A percentile compares a stretch with the other conserved stretches of the same genome.
These are phyloP conservation scores for Anarsia innoxiella DNA, from an alignment of 2,888 invertebrate genomes.

Conservation along the genomic window DNA sequence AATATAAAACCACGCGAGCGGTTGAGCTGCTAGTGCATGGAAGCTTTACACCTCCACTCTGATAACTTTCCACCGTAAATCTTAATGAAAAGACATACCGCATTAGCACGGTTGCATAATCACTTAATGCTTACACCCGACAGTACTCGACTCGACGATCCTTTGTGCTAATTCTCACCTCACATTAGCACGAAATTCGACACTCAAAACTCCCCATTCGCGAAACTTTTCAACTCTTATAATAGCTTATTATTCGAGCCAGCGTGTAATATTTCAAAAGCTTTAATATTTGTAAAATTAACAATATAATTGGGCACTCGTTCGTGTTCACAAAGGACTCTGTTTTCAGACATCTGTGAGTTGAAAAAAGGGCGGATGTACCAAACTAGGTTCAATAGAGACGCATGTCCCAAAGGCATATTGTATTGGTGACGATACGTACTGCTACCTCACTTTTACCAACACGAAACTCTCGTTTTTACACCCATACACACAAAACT, in stretches of 20 bases:
- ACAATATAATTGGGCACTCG: constrained; percentile 74
- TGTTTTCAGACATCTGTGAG: constrained; percentile 62
- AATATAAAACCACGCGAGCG: too few relatives aligned
- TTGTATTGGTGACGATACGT: constrained; percentile 16
- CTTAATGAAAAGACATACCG: too few relatives aligned
- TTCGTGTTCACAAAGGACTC: constrained; percentile 44
- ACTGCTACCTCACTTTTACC: constrained; percentile 15
- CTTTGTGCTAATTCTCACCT: too few relatives aligned
- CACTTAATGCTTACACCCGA: too few relatives aligned
- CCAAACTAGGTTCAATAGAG: constrained; percentile 64
- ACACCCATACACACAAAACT: constrained; percentile 18
- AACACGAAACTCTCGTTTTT: constrained; percentile 20
- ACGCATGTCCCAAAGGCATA: constrained; percentile 58
- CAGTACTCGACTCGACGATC: too few relatives aligned
- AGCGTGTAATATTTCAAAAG: constrained; percentile 66
- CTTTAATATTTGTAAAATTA: constrained; percentile 68
- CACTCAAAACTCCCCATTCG: constrained; percentile 28
- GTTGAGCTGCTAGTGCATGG: too few relatives aligned
- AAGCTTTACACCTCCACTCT: too few relatives aligned
- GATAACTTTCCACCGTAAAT: too few relatives aligned
- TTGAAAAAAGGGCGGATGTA: constrained; percentile 71
- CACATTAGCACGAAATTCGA: constrained; percentile 29
- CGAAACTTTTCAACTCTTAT: constrained; percentile 27
- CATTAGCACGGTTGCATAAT: too few relatives aligned
- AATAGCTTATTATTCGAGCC: constrained; percentile 67